Base-by-base conservation (phyloP, 2,113 vertebrate genomes). In the Coreoperca whiteheadi region DNA sequence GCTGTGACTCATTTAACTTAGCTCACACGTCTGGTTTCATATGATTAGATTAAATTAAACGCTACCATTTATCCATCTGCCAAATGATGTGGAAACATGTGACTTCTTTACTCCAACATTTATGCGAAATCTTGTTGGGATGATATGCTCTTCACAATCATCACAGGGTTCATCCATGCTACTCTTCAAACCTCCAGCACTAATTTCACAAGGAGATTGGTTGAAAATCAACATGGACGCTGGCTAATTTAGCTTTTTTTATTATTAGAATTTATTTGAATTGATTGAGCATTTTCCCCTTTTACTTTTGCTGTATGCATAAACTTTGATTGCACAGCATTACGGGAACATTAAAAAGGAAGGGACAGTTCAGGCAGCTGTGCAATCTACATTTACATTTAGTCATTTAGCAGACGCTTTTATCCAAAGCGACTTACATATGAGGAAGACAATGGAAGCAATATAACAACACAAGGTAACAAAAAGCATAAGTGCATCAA, bases 1-100 rank as follows among this genome's bases (percentile, higher is more conserved):
- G 32, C 18, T 23, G 37, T 63, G 73, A 59, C 72, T 76, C 7
- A 20, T 66, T 65, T 61, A 54, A 76, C 4, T 74, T 8, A 23
- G 6, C 32, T 54, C 68, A 82, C 48, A 54, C 30, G 74, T 69
- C 39, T 57, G 61, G 4, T 74, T 74, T 74, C 28, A 39, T 71
- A 56, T 61, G 34, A 77, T 81, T 59, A 10, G 34, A 77, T 81
- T 59, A 10, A 57, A 12, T 34, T 30, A 70, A 32, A 34, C 48
- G 57, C n/a, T 23, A 16, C n/a, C 32, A 18, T 48, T 78, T n/a
- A 53, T 51, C 34, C 20, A 25, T 78, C 78, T 41, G 66, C 48
- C 15, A 14, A n/a, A 57, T 57, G 63, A 20, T 69, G 56, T 57
- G 63, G 63, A 73, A 77, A 79, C 23, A 34, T 78, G 23, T 32